Percentiles rank a stretch among this genome's conserved stretches.
These are phyloP conservation scores for Halcyon chelicuti DNA, from an alignment of 2,797 vertebrate genomes.

Conservation along the genomic window DNA sequence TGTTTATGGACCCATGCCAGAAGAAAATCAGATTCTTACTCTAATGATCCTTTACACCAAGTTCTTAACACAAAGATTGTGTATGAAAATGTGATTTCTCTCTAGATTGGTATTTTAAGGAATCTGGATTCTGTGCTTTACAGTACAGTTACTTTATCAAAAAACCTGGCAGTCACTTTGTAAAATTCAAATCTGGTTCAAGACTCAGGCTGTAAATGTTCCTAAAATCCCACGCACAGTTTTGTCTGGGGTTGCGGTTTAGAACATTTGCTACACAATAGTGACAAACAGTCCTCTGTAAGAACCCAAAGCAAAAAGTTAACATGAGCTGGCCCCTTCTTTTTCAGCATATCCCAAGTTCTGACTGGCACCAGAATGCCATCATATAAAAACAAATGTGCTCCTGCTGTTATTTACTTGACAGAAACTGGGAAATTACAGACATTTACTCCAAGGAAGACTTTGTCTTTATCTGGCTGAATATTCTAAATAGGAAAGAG, in stretches of 20 bases:
- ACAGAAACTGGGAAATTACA: constrained; percentile 61
- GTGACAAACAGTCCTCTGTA: constrained; percentile 43
- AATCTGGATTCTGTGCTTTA: not conserved
- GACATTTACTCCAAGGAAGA: constrained; percentile 41
- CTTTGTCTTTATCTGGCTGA: constrained; percentile 16
- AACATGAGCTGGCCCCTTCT: constrained; percentile 28
- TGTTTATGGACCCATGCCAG: not conserved
- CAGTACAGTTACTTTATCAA: not conserved
- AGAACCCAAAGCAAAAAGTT: constrained; percentile 43
- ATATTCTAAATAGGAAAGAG: constrained; percentile 6
- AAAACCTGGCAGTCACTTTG: constrained; percentile 5
- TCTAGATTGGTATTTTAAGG: constrained; percentile 1
- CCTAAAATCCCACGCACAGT: constrained; percentile 27
- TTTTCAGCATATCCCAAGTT: constrained; percentile 51
- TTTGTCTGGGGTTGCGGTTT: constrained; percentile 48
- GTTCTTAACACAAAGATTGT: not conserved
- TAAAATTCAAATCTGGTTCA: constrained; percentile 41
- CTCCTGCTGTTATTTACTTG: constrained; percentile 67
- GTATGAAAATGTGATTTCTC: not conserved
- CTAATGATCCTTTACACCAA: not conserved
- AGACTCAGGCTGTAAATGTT: constrained; percentile 30
- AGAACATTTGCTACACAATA: constrained; percentile 51
- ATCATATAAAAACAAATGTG: constrained; percentile 54
- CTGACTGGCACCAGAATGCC: constrained; percentile 59
- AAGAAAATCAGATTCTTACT: constrained; percentile 14